Evolutionary conservation across 2,888 invertebrate species (phyloP), one percentile per base, ranked within the genome.

Genomic region (Apamea epomidion): DNA sequence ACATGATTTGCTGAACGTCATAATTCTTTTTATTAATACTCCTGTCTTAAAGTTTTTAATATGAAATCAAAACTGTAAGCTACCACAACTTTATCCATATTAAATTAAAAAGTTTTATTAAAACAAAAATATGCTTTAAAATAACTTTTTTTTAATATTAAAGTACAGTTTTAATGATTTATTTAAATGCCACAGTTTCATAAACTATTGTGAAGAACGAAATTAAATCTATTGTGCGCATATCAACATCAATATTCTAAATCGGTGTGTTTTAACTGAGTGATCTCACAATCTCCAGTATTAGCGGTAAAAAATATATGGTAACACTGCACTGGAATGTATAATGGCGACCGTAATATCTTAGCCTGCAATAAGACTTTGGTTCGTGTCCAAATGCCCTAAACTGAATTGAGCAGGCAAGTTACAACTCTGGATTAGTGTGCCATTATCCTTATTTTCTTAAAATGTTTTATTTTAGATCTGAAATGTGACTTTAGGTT

Each of bases 341-440:
- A 65, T 80, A 86, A 74, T 78, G 64, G 62, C 58, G 62, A 25
- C 37, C 48, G 62, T 77, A 84, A 69, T 89, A 87, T 81, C 77
- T 84, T 74, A 79, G 74, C 48, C 58, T 58, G 80, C 84, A 80
- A 74, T 84, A 86, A 87, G 84, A 87, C 74, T 84, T 88, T 86
- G 89, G 89, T 88, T 76, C 88, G 80, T 18, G 54, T 86, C 88
- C 88, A 88, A 88, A 88, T 80, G 62, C 75, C 45, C 78, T 81
- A 78, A 79, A 83, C 86, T 84, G 81, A 89, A 84, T 84, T 68
- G 77, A 76, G 73, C 68, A 69, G 69, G 65, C 71, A 64, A 78
- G 74, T 75, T 76, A 75, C 84, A 58, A 76, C 68, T 69, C 37
- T 67, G 75, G 69, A 80, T 77, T 60, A 83, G 75, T 75, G 48